Conservation (phyloP, 1,140 invertebrate genomes). For the Matsumurasca onukii region DNA sequence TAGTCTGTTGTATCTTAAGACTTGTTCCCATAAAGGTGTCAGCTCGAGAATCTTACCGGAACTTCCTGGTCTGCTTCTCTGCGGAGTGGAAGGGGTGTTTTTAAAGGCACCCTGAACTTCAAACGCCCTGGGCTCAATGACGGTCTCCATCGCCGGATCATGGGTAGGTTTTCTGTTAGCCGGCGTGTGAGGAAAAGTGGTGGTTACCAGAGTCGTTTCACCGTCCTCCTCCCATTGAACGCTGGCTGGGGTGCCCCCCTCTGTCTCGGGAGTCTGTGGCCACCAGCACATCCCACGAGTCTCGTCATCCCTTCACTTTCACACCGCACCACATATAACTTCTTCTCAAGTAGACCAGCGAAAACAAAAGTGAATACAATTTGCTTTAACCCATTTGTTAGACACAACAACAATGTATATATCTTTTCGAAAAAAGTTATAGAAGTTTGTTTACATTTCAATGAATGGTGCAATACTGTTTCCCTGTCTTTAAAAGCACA, state of each 20-base stretch:
- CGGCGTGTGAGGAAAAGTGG: background rate
- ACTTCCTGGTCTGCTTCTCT: slow-evolving; percentile 39
- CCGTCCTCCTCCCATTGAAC: background rate
- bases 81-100: slow-evolving; percentile 37
- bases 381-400: background rate
- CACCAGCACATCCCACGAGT: background rate
- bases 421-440: background rate
- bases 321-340: background rate
- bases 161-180: background rate
- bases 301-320: background rate
- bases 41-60: slow-evolving; percentile 55
- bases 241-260: background rate
- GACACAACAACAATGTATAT: background rate
- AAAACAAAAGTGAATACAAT: background rate
- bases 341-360: background rate
- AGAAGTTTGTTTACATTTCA: background rate
- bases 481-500: background rate
- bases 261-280: background rate
- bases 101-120: slow-evolving; percentile 27
- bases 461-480: background rate
- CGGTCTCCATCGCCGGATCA: slow-evolving; percentile 16
- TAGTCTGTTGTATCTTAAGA: slow-evolving; percentile 58
- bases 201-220: background rate
- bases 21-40: slow-evolving; percentile 74
- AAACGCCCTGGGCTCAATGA: slow-evolving; percentile 22